These are phyloP conservation scores for Macropus fuliginosus DNA, from an alignment of 2,797 vertebrate genomes.

Conservation along the genomic window DNA sequence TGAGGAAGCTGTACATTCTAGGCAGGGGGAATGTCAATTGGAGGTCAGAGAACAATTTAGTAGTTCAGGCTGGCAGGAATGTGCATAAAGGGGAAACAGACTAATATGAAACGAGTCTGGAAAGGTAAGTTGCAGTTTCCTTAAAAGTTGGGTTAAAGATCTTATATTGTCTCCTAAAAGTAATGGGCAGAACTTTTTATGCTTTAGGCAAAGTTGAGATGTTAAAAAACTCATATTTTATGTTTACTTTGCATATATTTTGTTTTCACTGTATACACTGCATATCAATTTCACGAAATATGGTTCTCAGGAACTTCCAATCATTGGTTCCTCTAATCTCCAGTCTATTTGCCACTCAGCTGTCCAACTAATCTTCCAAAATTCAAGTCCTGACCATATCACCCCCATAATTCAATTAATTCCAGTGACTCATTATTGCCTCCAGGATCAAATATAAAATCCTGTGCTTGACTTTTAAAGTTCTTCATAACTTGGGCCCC, in stretches of 20 bases:
- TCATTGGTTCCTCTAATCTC: background rate
- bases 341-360: background rate
- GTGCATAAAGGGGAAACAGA: background rate
- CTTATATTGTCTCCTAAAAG: background rate
- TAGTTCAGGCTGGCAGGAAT: background rate
- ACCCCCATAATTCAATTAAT: no score
- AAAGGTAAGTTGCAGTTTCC: background rate
- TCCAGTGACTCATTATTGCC: background rate
- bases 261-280: background rate
- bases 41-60: background rate
- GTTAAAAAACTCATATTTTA: background rate
- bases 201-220: background rate
- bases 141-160: background rate
- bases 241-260: background rate
- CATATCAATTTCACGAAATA: background rate
- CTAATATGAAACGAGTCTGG: background rate
- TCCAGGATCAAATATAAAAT: background rate
- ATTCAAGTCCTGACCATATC: background rate
- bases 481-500: background rate
- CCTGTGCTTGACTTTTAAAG: background rate
- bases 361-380: background rate
- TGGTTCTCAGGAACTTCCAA: background rate
- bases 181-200: background rate
- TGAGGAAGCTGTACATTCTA: background rate
- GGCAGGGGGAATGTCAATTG: background rate